Conservation (phyloP, 2,113 vertebrate genomes). For the Chinchilla lanigera region DNA sequence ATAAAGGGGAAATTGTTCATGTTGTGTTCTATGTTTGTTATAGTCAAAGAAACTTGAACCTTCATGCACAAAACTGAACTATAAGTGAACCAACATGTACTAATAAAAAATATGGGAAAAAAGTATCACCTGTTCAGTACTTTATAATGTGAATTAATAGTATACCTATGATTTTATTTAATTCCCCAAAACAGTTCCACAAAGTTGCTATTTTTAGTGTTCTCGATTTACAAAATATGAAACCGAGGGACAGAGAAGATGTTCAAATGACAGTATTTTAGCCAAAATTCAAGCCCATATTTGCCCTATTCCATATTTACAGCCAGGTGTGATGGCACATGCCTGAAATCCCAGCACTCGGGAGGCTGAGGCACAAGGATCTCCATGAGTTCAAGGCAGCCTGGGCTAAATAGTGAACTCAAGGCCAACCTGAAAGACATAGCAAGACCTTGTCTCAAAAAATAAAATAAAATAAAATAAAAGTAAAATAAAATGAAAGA, state of each 20-base stretch:
- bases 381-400: too few relatives aligned
- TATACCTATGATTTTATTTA: background rate
- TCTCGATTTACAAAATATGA: conserved; percentile 1
- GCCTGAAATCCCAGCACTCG: too few relatives aligned
- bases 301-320: background rate
- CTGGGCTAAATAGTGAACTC: too few relatives aligned
- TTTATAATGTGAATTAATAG: background rate
- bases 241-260: conserved; percentile 17
- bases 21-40: background rate
- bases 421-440: too few relatives aligned
- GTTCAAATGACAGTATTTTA: background rate
- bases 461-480: too few relatives aligned
- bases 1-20: background rate
- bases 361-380: too few relatives aligned
- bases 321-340: too few relatives aligned
- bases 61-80: conserved; percentile 29
- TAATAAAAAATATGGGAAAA: background rate
- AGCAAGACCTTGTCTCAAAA: too few relatives aligned
- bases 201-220: background rate
- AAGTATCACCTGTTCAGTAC: background rate
- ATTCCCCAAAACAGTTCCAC: background rate
- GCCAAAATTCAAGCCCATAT: background rate
- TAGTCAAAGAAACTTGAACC: conserved; percentile 36
- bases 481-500: too few relatives aligned
- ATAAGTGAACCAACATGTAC: background rate